A percentile compares a stretch with the other conserved stretches of the same genome.
Conservation (phyloP, 2,888 invertebrate species). For the Nineta flava region DNA sequence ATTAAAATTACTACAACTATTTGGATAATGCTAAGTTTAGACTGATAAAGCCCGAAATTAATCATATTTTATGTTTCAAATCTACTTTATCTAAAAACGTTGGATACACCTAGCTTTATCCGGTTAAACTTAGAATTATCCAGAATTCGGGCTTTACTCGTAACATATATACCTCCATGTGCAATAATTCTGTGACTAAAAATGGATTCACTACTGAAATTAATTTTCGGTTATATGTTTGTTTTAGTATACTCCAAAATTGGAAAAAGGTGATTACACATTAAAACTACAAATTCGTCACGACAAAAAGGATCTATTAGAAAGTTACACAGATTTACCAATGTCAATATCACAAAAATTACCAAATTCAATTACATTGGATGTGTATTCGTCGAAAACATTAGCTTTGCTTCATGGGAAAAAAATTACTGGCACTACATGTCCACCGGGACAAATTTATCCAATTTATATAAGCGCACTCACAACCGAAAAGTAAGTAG, state of each 20-base stretch:
- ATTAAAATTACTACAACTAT: no score
- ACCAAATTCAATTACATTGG: constrained; percentile 49
- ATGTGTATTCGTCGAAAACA: constrained; percentile 53
- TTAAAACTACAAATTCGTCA: constrained; percentile 79
- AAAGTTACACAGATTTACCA: constrained; percentile 67
- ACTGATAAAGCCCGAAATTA: no score
- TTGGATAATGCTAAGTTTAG: no score
- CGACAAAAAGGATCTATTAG: constrained; percentile 69
- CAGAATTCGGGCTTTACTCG: no score
- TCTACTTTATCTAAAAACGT: no score
- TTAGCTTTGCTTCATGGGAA: constrained; percentile 63
- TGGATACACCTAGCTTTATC: no score
- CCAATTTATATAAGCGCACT: constrained; percentile 70
- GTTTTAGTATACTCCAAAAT: constrained; percentile 61
- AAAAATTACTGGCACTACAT: constrained; percentile 45
- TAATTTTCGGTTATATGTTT: constrained; percentile 10
- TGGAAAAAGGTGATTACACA: constrained; percentile 91
- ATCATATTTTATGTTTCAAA: no score
- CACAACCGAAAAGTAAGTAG: constrained; percentile 66
- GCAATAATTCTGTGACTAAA: no score
- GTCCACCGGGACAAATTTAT: constrained; percentile 42
- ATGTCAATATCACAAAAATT: constrained; percentile 64
- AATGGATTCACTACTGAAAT: no score
- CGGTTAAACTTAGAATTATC: no score
- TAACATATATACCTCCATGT: no score